These are phyloP conservation scores for Tenthredo mesomela DNA, from an alignment of 2,888 invertebrate genomes.

Conservation along the genomic window DNA sequence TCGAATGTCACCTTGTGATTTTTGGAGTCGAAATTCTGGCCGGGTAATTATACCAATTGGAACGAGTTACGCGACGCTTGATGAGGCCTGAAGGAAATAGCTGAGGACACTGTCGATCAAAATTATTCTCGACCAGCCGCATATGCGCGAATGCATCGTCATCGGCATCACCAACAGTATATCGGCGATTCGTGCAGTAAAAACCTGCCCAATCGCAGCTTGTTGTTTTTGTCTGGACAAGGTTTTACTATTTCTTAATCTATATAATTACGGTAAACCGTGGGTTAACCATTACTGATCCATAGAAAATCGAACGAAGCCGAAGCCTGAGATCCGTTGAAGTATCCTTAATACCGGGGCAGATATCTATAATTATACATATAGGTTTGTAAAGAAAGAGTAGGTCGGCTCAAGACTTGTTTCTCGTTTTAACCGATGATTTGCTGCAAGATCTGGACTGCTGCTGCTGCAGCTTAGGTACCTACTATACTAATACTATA, in stretches of 20 bases:
- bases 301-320: constrained; percentile 33
- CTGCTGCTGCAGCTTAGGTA: background rate
- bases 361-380: constrained; percentile 53
- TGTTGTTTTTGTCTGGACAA: constrained; percentile 32
- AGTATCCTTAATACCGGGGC: constrained; percentile 52
- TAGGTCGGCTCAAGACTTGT: constrained; percentile 51
- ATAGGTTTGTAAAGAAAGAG: constrained; percentile 13
- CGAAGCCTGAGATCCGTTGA: constrained; percentile 18
- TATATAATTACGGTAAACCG: constrained; percentile 58
- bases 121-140: background rate
- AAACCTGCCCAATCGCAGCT: constrained; percentile 12
- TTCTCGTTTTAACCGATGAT: constrained; percentile 59
- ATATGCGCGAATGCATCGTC: background rate
- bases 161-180: background rate
- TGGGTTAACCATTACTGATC: constrained; percentile 40
- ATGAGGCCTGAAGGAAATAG: background rate
- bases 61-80: background rate
- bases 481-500: background rate
- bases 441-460: constrained; percentile 13
- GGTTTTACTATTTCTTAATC: constrained; percentile 53
- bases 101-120: background rate
- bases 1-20: background rate
- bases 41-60: background rate
- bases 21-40: background rate
- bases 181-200: background rate